Evolutionary conservation across 2,888 invertebrate genomes (phyloP), one percentile per base, ranked within the genome.

Genomic region (Tipula lateralis): DNA sequence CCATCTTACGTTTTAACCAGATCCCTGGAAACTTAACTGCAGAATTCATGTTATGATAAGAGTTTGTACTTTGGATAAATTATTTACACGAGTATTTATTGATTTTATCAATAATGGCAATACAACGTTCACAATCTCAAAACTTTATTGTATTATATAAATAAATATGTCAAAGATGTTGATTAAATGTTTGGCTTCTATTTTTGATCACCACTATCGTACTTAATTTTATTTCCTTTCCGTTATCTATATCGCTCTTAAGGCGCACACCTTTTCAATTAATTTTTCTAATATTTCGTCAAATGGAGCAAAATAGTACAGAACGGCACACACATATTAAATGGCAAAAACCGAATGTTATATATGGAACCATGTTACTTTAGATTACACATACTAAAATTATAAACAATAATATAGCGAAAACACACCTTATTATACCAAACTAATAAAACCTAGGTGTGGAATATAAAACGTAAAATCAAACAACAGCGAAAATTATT

Each of bases 391-490:
- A n/a, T n/a, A 66, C 24, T 66, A 66, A 66, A 66, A 66, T 66
- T 66, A 66, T 66, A 66, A 66, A 66, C 66, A 66, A 66, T 66
- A 66, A 66, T 24, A 66, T 24, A 24, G 12, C 66, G 66, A 66
- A n/a, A 66, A 24, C 66, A 66, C 66, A 66, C 66, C 66, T 66
- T 66, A 24, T 24, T 9, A 66, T 66, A 66, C 24, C 66, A 66
- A 66, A 66, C 66, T 66, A 66, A 66, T 66, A 66, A 66, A 66
- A 66, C 19, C 24, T 66, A 66, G 66, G 66, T 66, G 66, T 66
- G 66, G 66, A 66, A 50, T 12, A 24, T 24, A 66, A 66, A 66
- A n/a, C n/a, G n/a, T n/a, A 66, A 24, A 24, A 66, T 66, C 66
- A 66, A 66, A 19, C 24, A 66, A 66, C 24, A 66, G 24, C 66